phyloP scores from a whole-genome alignment of 2,888 invertebrate genomes.

The Drosophila leonis region DNA sequence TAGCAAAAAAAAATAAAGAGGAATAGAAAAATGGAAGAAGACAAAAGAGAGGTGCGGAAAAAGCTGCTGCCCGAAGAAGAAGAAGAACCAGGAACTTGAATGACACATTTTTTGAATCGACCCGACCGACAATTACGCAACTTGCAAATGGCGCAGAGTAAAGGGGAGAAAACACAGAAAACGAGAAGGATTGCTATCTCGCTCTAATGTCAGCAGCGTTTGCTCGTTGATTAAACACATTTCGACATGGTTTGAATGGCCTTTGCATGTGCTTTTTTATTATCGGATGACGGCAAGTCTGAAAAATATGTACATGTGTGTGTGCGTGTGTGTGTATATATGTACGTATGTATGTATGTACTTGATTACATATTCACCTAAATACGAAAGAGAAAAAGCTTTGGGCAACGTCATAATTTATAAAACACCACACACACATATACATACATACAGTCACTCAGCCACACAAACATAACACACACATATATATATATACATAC shows the following conservation, averaged over 20 bases:
- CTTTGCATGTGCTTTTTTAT: conserved; percentile 73
- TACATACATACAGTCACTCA: conserved; percentile 8
- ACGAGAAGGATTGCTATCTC: conserved; percentile 39
- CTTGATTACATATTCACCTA: conserved; percentile 59
- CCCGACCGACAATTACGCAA: conserved; percentile 75
- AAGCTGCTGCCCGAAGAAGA: conserved; percentile 11
- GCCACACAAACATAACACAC: conserved; percentile 20
- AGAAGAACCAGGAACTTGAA: conserved; percentile 69
- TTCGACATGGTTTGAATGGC: conserved; percentile 65
- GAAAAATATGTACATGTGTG: conserved; percentile 49
- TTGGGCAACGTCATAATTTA: conserved; percentile 73
- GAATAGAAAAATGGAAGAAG: conserved; percentile 9
- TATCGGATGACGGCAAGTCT: conserved; percentile 70
- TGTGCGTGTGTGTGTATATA: conserved; percentile 22
- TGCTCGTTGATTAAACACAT: conserved; percentile 46
- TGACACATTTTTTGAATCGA: conserved; percentile 80
- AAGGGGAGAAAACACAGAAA: conserved; percentile 22
- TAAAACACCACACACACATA: conserved; percentile 56
- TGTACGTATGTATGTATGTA: conserved; percentile 25
- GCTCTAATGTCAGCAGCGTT: conserved; percentile 21
- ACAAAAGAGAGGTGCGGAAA: conserved; percentile 15
- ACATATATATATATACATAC: conserved; percentile 19
- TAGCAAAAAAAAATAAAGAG: neutral
- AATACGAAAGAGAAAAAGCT: conserved; percentile 67
- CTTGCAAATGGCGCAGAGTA: conserved; percentile 69